Evolutionary conservation across 2,113 vertebrate species (phyloP), one percentile per base, ranked within the genome.

Genomic region (Polyodon spathula): DNA sequence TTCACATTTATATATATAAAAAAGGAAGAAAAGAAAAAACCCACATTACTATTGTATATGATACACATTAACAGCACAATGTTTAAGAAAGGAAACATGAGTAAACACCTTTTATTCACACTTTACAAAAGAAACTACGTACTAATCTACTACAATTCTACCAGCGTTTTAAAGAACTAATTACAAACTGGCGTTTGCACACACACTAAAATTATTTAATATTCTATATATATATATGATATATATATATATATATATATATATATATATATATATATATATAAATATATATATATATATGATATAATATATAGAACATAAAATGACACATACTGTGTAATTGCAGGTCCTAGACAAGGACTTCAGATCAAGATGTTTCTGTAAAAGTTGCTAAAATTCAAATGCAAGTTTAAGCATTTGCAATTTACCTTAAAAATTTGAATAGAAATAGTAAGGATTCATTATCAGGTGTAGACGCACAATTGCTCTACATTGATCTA

Each of bases 81-180:
- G 71, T 78, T 92, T 80, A 82, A 86, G 81, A 85, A 89, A 92
- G 88, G 86, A 90, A 94, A 93, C 87, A 91, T 79, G 83, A 91
- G 88, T 89, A 90, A 93, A 86, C 90, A 92, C 85, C 85, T 90
- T 92, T 95, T 93, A 93, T 93, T 94, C 90, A 94, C 91, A 97
- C 91, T 93, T 93, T 92, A 93, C 86, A 93, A 92, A 91, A 89
- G 82, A 85, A 76, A 76, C 68, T 62, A 78, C 74, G 76, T 79
- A 81, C 77, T 74, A 78, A 73, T 81, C 89, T 91, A 90, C 79
- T 86, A 89, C 89, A 91, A 87, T 86, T n/a, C n/a, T n/a, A n/a
- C n/a, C n/a, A n/a, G n/a, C n/a, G n/a, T 93, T 90, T 88, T 81
- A 90, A 87, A 73, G 81, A 79, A 80, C 63, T 82, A 79, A 89